These are phyloP conservation scores for Clitarchus hookeri DNA, from an alignment of 2,888 invertebrate species.

Conservation along the genomic window DNA sequence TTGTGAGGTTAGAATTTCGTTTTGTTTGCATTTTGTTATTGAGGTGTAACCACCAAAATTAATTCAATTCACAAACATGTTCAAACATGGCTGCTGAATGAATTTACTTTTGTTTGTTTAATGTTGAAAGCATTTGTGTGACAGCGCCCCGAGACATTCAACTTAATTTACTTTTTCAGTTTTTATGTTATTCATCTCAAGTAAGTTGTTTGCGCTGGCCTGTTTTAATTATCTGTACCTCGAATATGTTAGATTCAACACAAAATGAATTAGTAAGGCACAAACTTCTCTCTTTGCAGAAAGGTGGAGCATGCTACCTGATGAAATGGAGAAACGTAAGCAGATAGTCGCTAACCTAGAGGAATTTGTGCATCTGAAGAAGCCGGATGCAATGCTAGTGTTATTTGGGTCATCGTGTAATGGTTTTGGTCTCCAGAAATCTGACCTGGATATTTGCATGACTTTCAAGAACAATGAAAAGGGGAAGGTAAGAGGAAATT, in stretches of 20 bases:
- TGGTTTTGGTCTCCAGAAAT: conserved; percentile 61
- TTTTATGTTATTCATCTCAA: no score
- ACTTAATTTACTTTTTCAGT: no score
- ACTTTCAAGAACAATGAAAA: conserved; percentile 54
- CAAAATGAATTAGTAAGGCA: background rate
- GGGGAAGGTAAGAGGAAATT: conserved; percentile 49
- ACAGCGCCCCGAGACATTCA: no score
- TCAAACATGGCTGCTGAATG: no score
- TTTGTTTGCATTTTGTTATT: no score
- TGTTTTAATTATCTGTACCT: no score
- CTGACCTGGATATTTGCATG: conserved; percentile 64
- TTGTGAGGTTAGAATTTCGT: no score
- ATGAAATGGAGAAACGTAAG: conserved; percentile 41
- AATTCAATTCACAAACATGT: no score
- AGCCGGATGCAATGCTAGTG: conserved; percentile 54
- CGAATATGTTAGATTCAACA: background rate
- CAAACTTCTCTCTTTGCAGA: background rate
- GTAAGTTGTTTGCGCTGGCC: no score
- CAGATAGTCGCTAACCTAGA: conserved; percentile 52
- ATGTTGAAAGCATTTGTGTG: no score
- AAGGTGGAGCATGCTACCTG: background rate
- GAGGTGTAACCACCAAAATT: no score
- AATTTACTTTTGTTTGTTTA: no score
- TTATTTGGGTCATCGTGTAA: conserved; percentile 64
- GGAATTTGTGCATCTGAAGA: conserved; percentile 48